A percentile compares a stretch with the other conserved stretches of the same genome.
These are phyloP conservation scores for Hyalella azteca DNA, from an alignment of 2,888 invertebrate genomes.

Conservation along the genomic window DNA sequence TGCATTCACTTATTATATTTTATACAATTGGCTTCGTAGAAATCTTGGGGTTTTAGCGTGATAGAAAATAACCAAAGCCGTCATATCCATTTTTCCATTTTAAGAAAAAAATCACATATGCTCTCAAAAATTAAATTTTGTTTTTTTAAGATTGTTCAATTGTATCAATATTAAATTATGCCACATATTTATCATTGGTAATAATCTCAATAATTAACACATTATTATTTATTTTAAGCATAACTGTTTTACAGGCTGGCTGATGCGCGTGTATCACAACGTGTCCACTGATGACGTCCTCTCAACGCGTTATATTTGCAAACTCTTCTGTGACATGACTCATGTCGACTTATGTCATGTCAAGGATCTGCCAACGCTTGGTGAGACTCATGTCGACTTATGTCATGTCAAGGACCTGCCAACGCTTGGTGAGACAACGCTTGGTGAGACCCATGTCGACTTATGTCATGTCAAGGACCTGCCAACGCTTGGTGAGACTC, in stretches of 20 bases:
- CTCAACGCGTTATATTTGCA: constrained; percentile 39
- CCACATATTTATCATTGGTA: too few relatives aligned
- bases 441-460: constrained; percentile 43
- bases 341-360: constrained; percentile 52
- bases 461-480: constrained; percentile 45
- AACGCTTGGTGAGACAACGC: not conserved
- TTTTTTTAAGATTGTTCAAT: too few relatives aligned
- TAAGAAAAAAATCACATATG: too few relatives aligned
- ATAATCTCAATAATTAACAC: too few relatives aligned
- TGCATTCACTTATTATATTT: too few relatives aligned
- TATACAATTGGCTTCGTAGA: too few relatives aligned
- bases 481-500: constrained; percentile 41
- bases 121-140: too few relatives aligned
- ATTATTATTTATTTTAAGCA: too few relatives aligned
- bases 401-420: not conserved
- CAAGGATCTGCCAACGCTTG: constrained; percentile 39
- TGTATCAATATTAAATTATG: too few relatives aligned
- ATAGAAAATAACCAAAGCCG: too few relatives aligned
- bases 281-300: constrained; percentile 9
- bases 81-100: too few relatives aligned
- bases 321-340: constrained; percentile 35
- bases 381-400: constrained; percentile 14
- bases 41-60: too few relatives aligned
- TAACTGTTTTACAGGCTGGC: constrained; percentile 36
- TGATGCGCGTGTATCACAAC: constrained; percentile 51